These are phyloP conservation scores for Pseudomyrmex dendroicus DNA, from an alignment of 1,140 invertebrate genomes.

Conservation along the genomic window DNA sequence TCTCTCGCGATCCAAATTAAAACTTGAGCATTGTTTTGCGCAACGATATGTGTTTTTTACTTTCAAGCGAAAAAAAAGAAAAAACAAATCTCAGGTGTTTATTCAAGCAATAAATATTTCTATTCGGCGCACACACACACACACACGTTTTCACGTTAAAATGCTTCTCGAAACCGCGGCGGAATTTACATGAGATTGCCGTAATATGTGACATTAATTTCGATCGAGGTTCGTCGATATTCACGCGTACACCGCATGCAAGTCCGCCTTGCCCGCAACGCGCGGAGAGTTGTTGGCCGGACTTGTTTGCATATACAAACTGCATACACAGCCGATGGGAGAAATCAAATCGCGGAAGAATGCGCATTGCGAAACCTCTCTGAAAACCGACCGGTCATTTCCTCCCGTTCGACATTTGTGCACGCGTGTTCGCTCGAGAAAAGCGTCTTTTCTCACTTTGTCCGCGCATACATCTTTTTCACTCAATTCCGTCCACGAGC, in stretches of 20 bases:
- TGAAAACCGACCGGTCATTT: constrained; percentile 31
- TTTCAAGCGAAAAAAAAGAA: too few species aligned
- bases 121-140: background rate
- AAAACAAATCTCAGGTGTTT: too few species aligned
- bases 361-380: background rate
- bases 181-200: background rate
- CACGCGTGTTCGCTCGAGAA: constrained; percentile 23
- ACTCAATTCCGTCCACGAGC: too few species aligned
- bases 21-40: background rate
- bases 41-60: too few species aligned
- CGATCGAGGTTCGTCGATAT: constrained; percentile 21
- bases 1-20: background rate
- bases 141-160: background rate
- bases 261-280: background rate
- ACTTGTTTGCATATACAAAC: constrained; percentile 29
- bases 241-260: background rate
- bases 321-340: constrained; percentile 3
- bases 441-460: background rate
- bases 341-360: constrained; percentile 41
- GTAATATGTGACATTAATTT: constrained; percentile 4
- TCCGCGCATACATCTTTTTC: constrained; percentile 5
- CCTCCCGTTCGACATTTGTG: background rate
- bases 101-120: background rate
- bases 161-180: background rate
- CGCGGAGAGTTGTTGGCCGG: constrained; percentile 18